These are phyloP conservation scores for Chionoecetes opilio DNA, from an alignment of 1,140 invertebrate genomes.

Conservation along the genomic window DNA sequence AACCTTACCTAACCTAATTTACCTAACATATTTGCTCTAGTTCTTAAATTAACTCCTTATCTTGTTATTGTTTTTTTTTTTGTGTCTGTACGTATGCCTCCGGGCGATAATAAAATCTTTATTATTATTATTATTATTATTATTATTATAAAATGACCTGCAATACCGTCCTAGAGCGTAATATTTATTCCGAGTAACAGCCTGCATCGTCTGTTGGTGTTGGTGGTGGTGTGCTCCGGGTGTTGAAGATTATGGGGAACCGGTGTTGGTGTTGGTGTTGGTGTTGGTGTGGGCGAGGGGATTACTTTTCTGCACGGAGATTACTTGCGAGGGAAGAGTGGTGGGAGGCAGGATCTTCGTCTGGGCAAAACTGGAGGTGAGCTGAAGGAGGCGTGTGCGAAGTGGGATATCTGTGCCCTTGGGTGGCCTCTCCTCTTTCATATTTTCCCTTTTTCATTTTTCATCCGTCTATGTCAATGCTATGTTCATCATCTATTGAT, in stretches of 20 bases:
- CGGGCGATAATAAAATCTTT: no score
- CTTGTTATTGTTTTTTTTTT: no score
- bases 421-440: neutral
- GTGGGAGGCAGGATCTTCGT: neutral
- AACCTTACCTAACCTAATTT: no score
- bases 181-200: no score
- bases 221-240: no score
- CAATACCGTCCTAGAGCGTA: no score
- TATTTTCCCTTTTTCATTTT: neutral
- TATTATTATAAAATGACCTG: no score
- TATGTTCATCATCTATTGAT: neutral
- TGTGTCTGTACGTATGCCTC: no score
- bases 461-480: neutral
- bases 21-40: no score
- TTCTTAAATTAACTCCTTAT: no score
- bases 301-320: slow-evolving; percentile 3
- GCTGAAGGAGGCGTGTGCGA: neutral
- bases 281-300: neutral
- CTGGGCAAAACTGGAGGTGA: neutral
- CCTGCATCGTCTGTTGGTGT: no score
- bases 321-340: neutral
- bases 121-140: no score
- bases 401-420: neutral
- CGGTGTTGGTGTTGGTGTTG: neutral
- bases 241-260: neutral